Evolutionary conservation across 2,113 vertebrate genomes (phyloP).

Genomic region (Anoplopoma fimbria): DNA sequence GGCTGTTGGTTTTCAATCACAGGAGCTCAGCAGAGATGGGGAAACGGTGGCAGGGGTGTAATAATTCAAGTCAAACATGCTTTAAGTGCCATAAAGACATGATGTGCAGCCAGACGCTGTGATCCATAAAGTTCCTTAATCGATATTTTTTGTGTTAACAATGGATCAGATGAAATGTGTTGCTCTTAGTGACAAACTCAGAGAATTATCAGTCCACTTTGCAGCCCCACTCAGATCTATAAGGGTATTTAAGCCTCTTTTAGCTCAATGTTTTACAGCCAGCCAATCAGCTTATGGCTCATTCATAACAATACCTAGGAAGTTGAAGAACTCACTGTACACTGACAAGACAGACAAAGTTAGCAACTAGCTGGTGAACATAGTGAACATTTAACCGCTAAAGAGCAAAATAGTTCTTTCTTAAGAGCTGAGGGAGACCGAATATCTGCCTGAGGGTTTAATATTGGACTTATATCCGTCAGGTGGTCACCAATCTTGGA

Average conservation of each 20-base stretch:
- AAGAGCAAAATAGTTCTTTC: background rate
- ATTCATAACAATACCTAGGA: background rate
- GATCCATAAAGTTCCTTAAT: constrained; percentile 9
- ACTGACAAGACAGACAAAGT: background rate
- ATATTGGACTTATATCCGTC: background rate
- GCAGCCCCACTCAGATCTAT: background rate
- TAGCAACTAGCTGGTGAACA: background rate
- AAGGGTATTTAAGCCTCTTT: background rate
- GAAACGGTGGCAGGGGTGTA: constrained; percentile 6
- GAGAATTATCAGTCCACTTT: background rate
- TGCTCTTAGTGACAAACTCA: background rate
- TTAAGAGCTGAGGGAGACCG: background rate
- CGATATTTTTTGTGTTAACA: constrained; percentile 17
- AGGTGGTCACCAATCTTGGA: too few species aligned
- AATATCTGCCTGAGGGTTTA: background rate
- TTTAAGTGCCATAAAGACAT: constrained; percentile 20
- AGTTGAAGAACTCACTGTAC: background rate
- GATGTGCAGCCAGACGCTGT: constrained; percentile 29
- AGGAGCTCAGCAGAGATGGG: constrained; percentile 28
- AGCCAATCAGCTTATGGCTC: background rate
- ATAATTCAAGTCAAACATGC: constrained; percentile 25
- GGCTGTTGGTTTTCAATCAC: constrained; percentile 59
- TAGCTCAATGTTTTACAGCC: too few species aligned
- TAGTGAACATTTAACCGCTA: background rate
- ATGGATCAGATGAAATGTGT: constrained; percentile 9